Evolutionary conservation across 2,113 vertebrate genomes (phyloP), one percentile per base, ranked within the genome.

Genomic region (Oreochromis niloticus): DNA sequence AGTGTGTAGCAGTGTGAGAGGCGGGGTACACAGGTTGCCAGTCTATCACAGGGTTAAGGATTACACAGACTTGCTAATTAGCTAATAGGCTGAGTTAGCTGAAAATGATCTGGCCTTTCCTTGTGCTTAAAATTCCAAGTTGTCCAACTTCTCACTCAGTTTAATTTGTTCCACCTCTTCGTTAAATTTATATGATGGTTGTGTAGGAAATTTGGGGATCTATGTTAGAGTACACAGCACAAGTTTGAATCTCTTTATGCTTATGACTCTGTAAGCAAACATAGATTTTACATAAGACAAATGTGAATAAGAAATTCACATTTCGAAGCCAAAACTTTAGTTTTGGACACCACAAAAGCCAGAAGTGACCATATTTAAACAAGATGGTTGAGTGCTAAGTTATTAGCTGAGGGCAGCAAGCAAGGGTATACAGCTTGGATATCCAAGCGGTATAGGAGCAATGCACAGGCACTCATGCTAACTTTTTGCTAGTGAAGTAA

Each of bases 41-140:
- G 36, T 14, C 36, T 22, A 9, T 6, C 0, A 1, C n/a, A 71
- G 12, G 36, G 11, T 41, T 41, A 41, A 71, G 63, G 3, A 71
- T 71, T 71, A 71, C 63, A 43, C 36, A 2, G n/a, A 71, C 66
- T 71, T 43, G 36, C 66, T 71, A 71, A 71, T 71, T 71, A 24
- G n/a, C n/a, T 71, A 41, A 71, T 43, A 71, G 36, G n/a, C 39
- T 43, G 36, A 71, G 36, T 43, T 71, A 71, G 36, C 0, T 68
- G 34, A 41, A 24, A 43, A 71, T 43, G 24, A 43, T 71, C 36
- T 71, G 63, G n/a, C n/a, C 36, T 71, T 71, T 71, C n/a, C 66
- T 43, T 71, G 19, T 71, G n/a, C 12, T 71, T 41, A 68, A 3
- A 39, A 68, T 41, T 22, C 19, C 11, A 22, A 68, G 63, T 5